Percentiles rank a stretch among this genome's conserved stretches.
phyloP scores from a whole-genome alignment of 2,888 invertebrate genomes.

The Asteroscopus sphinx region DNA sequence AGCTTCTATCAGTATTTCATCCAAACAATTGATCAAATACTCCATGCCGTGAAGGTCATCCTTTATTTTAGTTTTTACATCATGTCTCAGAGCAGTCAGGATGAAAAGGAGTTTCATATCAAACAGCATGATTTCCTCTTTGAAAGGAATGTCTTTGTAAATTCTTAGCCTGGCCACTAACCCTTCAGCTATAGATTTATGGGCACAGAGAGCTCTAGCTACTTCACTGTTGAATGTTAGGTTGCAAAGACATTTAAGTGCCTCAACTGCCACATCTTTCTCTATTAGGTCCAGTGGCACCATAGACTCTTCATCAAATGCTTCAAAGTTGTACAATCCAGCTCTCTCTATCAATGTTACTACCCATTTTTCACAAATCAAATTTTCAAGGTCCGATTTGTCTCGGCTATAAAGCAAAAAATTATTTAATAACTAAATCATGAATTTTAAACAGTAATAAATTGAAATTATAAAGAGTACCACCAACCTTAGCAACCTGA shows the following conservation, averaged over 20 bases:
- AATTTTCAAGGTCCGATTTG: slow-evolving; percentile 92
- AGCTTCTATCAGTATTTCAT: slow-evolving; percentile 90
- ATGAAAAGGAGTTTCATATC: slow-evolving; percentile 97
- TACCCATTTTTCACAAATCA: slow-evolving; percentile 92
- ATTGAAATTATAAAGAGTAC: background rate
- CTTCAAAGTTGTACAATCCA: slow-evolving; percentile 87
- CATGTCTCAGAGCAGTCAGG: slow-evolving; percentile 94
- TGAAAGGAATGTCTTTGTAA: slow-evolving; percentile 91
- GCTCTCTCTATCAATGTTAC: slow-evolving; percentile 92
- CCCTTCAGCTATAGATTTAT: slow-evolving; percentile 92
- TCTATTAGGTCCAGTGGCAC: slow-evolving; percentile 76
- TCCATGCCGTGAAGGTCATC: slow-evolving; percentile 92
- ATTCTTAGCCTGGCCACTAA: slow-evolving; percentile 93
- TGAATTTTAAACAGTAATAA: background rate
- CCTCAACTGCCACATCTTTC: slow-evolving; percentile 92
- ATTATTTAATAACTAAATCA: background rate
- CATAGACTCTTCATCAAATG: slow-evolving; percentile 73
- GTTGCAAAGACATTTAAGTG: slow-evolving; percentile 97
- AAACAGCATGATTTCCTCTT: slow-evolving; percentile 94
- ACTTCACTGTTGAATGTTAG: slow-evolving; percentile 93
- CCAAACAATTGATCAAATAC: slow-evolving; percentile 92
- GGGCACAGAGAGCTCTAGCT: slow-evolving; percentile 80
- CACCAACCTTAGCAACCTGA: slow-evolving; percentile 92
- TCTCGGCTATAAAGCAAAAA: slow-evolving; percentile 91
- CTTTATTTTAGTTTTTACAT: slow-evolving; percentile 91